Evolutionary conservation across 2,113 vertebrate genomes (phyloP), one percentile per base, ranked within the genome.

Genomic region (Engystomops pustulosus): DNA sequence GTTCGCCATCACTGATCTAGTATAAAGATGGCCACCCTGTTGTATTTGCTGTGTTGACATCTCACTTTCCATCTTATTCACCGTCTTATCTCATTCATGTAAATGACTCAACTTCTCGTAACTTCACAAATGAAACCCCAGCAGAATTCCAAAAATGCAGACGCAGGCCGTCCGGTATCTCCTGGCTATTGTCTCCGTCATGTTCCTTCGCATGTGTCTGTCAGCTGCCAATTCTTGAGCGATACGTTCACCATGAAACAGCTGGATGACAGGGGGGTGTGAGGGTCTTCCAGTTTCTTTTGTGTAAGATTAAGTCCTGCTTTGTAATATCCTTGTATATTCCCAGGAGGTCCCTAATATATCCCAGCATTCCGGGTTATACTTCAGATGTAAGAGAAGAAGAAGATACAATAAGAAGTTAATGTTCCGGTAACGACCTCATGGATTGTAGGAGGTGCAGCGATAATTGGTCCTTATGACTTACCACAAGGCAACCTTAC

Each of bases 141-240:
- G 12, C 14, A 27, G 69, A 79, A 38, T 79, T 27, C 76, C 23
- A 79, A 60, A 79, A 62, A 79, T 62, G 76, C 76, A 79, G 76
- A 62, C 51, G 18, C 15, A 12, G n/a, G 9, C 12, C 36, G 14
- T 20, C 36, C 23, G 15, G 53, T 25, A 79, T 62, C 53, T 79
- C 76, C 76, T 79, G 18, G 32, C 49, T 30, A 62, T 34, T 36
- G 30, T 79, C 72, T 49, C 30, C 14, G 18, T 62, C 14, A 2
- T 60, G 47, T 78, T 38, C 36, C 18, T 15, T 25, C 3, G 27
- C 53, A 58, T 58, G 38, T 62, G 36, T 62, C 76, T 60, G 38
- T 79, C 76, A 79, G 53, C 53, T 27, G 9, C 53, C 76, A 79
- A 38, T 78, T 60, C 17, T 10, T 34, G 44, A 30, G 70, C n/a